phyloP scores from a whole-genome alignment of 2,113 vertebrate species.

The Arizona elegans region DNA sequence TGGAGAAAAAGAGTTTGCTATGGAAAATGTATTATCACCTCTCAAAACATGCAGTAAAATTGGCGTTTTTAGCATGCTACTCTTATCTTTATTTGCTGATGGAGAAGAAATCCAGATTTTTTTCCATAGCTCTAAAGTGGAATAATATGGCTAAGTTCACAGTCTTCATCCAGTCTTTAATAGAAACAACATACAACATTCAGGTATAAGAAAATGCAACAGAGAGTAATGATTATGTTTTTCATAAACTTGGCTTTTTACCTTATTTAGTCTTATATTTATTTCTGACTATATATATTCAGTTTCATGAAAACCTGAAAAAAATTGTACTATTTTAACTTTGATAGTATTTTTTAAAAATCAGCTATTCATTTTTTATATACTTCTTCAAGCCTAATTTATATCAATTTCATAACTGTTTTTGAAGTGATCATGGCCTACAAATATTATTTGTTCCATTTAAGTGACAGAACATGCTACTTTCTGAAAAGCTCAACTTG shows the following conservation, averaged over 20 bases:
- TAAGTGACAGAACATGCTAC: background rate
- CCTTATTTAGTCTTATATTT: background rate
- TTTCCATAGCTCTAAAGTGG: conserved; percentile 58
- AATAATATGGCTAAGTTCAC: conserved; percentile 57
- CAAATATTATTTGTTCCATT: conserved; percentile 8
- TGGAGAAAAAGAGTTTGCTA: conserved; percentile 62
- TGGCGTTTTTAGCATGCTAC: conserved; percentile 71
- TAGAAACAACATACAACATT: conserved; percentile 14
- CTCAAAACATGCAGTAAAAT: conserved; percentile 70
- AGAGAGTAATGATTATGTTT: conserved; percentile 8
- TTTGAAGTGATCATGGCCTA: background rate
- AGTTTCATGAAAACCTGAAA: accelerated
- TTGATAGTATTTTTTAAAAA: background rate
- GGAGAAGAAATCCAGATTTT: conserved; percentile 75
- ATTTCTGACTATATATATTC: background rate
- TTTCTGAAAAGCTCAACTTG: background rate
- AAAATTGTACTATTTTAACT: background rate
- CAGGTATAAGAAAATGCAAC: conserved; percentile 19
- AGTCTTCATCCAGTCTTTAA: conserved; percentile 52
- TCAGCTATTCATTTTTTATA: background rate
- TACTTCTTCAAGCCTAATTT: background rate
- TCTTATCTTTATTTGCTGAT: conserved; percentile 82
- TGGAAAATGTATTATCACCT: conserved; percentile 64
- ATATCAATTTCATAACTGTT: conserved; percentile 22
- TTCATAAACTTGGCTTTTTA: conserved; percentile 27